Conservation (phyloP, 2,113 vertebrate species). For the Zeus faber region DNA sequence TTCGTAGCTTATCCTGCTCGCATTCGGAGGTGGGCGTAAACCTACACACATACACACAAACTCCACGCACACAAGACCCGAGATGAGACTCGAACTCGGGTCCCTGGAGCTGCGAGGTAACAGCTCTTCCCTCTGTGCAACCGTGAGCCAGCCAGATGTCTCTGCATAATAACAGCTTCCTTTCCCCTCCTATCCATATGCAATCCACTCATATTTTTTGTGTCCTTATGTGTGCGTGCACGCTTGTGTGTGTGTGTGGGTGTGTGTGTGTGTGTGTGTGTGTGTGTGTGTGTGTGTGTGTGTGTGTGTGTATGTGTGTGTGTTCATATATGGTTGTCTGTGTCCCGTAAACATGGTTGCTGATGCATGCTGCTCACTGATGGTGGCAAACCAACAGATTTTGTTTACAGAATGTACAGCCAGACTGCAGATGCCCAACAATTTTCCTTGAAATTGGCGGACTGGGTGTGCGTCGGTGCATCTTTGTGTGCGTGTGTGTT, state of each 20-base stretch:
- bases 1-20: no score
- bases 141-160: no score
- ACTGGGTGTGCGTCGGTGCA: no score
- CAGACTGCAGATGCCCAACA: conserved; percentile 46
- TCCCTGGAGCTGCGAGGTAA: no score
- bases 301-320: conserved; percentile 12
- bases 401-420: conserved; percentile 45
- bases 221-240: not conserved
- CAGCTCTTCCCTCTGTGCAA: no score
- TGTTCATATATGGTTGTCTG: conserved; percentile 6
- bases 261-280: conserved; percentile 3
- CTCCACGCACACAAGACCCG: no score
- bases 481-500: not conserved
- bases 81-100: no score
- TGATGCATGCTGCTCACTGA: conserved; percentile 30
- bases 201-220: conserved; percentile 15
- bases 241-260: not conserved
- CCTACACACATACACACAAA: no score
- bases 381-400: conserved; percentile 43
- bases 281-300: conserved; percentile 4
- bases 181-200: conserved; percentile 39
- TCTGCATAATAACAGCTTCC: conserved; percentile 31
- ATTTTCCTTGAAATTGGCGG: conserved; percentile 21
- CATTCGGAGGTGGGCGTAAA: no score
- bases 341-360: conserved; percentile 33